phyloP scores from a whole-genome alignment of 1,140 invertebrate genomes.

The Aphis craccivora region DNA sequence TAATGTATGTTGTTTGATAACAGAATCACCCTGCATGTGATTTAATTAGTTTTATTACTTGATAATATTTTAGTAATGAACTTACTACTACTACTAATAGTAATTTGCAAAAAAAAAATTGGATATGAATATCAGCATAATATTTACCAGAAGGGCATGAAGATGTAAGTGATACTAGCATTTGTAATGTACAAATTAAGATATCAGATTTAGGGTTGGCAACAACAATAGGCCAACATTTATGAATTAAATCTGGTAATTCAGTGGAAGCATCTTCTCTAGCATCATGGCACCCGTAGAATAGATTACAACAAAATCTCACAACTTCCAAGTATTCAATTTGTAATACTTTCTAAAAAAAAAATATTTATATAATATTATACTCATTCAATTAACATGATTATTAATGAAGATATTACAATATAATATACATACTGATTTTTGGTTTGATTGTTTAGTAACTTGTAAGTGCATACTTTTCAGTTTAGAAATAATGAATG shows the following conservation, averaged over 20 bases:
- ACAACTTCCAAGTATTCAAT: constrained; percentile 44
- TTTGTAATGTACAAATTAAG: constrained; percentile 39
- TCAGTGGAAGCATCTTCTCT: constrained; percentile 7
- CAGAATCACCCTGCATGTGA: too few relatives aligned
- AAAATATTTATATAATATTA: background rate
- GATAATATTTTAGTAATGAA: background rate
- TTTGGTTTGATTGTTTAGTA: constrained; percentile 23
- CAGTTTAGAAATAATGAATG: constrained; percentile 27
- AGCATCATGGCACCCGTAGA: constrained; percentile 10
- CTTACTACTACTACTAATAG: too few relatives aligned
- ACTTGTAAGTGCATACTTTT: constrained; percentile 22
- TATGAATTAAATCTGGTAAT: constrained; percentile 49
- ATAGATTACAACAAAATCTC: constrained; percentile 38
- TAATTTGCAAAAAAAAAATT: background rate
- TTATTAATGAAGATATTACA: background rate
- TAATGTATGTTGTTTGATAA: too few relatives aligned
- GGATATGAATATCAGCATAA: background rate
- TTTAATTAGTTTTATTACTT: background rate
- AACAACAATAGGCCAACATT: constrained; percentile 37
- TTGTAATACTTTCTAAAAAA: constrained; percentile 32
- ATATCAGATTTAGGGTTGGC: constrained; percentile 23
- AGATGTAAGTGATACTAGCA: constrained; percentile 42
- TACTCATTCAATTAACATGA: background rate
- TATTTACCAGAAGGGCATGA: constrained; percentile 39
- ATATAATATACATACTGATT: background rate